phyloP scores from a whole-genome alignment of 2,797 vertebrate species.

The Sciurus carolinensis region DNA sequence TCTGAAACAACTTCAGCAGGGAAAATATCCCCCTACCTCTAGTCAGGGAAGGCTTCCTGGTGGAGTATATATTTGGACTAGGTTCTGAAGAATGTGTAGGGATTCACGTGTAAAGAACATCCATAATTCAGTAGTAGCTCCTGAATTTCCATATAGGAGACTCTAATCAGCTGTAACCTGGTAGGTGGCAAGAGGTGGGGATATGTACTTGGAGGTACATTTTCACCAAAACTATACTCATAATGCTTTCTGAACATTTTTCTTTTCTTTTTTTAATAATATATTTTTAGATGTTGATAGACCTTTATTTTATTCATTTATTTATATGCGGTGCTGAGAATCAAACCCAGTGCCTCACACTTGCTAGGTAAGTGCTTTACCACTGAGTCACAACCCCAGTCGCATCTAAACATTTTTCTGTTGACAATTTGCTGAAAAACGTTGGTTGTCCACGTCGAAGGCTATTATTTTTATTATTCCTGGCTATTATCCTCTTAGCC shows the following conservation, averaged over 20 bases:
- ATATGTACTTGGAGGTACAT: neutral
- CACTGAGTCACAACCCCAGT: too few species aligned
- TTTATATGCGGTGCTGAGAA: too few species aligned
- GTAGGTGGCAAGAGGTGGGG: neutral
- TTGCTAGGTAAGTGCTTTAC: too few species aligned
- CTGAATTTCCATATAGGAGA: neutral
- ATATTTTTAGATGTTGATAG: too few species aligned
- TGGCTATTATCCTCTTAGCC: neutral
- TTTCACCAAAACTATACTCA: slow-evolving; percentile 34
- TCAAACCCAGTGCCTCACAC: too few species aligned
- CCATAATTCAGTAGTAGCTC: slow-evolving; percentile 6
- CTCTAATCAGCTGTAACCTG: neutral
- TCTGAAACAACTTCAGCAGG: slow-evolving; percentile 8
- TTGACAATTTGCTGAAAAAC: slow-evolving; percentile 45
- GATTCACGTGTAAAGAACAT: slow-evolving; percentile 30
- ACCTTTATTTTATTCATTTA: too few species aligned
- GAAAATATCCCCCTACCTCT: neutral
- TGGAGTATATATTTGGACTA: neutral
- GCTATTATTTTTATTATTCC: slow-evolving; percentile 34
- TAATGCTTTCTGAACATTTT: neutral
- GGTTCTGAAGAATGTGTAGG: slow-evolving; percentile 31
- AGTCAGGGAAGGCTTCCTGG: slow-evolving; percentile 10
- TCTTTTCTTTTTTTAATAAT: too few species aligned
- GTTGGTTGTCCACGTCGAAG: slow-evolving; percentile 17
- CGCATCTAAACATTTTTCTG: slow-evolving; percentile 3